Evolutionary conservation across 2,113 vertebrate species (phyloP).

Genomic region (Indri indri): DNA sequence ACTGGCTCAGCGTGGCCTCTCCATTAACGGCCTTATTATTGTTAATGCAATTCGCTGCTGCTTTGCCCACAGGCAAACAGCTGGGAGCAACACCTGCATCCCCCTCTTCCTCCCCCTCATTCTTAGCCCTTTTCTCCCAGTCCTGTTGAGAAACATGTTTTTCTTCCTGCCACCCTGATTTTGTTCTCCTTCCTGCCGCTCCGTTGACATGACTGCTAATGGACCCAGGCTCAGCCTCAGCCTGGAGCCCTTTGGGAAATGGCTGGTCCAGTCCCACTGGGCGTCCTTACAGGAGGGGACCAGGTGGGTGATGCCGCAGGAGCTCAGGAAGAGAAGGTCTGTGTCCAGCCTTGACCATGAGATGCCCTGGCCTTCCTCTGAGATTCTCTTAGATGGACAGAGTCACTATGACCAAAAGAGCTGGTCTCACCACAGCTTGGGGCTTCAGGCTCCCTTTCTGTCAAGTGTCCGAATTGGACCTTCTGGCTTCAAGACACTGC

Average conservation of each 20-base stretch:
- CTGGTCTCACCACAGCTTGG: too few species aligned
- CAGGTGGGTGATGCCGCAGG: neutral
- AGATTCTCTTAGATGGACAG: neutral
- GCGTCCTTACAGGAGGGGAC: fast-evolving
- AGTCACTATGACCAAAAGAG: neutral
- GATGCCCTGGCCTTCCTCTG: neutral
- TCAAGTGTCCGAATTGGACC: neutral
- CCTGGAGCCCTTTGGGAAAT: neutral
- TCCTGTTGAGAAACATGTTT: neutral
- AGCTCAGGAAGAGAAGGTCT: neutral
- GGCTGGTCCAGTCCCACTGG: fast-evolving
- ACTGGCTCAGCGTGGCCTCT: neutral
- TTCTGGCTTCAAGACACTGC: neutral
- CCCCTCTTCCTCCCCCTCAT: neutral
- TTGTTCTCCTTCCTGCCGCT: conserved; percentile 2
- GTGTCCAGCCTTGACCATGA: neutral
- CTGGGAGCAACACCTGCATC: neutral
- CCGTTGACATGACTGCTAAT: neutral
- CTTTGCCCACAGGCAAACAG: neutral
- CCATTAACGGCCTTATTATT: neutral
- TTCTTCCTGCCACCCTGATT: neutral
- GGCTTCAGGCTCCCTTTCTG: neutral
- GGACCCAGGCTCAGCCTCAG: neutral
- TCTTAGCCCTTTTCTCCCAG: neutral
- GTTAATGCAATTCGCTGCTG: fast-evolving